phyloP scores from a whole-genome alignment of 2,797 vertebrate genomes.

The Leptodactylus fallax region DNA sequence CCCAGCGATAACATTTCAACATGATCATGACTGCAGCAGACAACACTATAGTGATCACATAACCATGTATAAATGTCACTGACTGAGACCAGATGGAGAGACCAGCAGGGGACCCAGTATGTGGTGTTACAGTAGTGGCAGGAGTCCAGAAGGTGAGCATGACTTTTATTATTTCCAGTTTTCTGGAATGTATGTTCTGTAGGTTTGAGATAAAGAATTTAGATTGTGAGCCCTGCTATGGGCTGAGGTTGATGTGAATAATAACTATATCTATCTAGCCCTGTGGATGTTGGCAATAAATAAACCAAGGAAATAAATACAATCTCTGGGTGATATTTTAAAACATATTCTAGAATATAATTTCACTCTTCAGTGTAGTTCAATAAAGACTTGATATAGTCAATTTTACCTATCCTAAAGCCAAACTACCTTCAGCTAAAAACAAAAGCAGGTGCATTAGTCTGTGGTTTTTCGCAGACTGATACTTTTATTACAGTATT shows the following conservation, averaged over 20 bases:
- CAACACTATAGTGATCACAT: too few species aligned
- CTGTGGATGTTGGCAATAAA: neutral
- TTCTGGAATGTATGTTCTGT: neutral
- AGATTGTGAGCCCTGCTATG: neutral
- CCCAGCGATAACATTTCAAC: too few species aligned
- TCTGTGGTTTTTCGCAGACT: slow-evolving; percentile 31
- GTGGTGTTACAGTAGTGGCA: too few species aligned
- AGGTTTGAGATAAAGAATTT: neutral
- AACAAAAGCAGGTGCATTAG: slow-evolving; percentile 23
- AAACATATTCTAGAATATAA: neutral
- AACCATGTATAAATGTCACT: too few species aligned
- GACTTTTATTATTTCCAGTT: too few species aligned
- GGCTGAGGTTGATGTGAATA: neutral
- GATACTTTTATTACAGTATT: slow-evolving; percentile 51
- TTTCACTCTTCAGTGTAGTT: neutral
- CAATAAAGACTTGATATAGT: neutral
- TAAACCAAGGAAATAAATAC: neutral
- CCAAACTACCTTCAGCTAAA: slow-evolving; percentile 21
- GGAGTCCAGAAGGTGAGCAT: too few species aligned
- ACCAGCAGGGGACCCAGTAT: too few species aligned
- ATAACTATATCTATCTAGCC: neutral
- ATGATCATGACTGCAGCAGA: too few species aligned
- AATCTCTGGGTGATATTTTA: neutral
- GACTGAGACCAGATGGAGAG: too few species aligned
- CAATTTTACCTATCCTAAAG: neutral